phyloP scores from a whole-genome alignment of 2,888 invertebrate genomes.

The Mechanitis mazaeus region DNA sequence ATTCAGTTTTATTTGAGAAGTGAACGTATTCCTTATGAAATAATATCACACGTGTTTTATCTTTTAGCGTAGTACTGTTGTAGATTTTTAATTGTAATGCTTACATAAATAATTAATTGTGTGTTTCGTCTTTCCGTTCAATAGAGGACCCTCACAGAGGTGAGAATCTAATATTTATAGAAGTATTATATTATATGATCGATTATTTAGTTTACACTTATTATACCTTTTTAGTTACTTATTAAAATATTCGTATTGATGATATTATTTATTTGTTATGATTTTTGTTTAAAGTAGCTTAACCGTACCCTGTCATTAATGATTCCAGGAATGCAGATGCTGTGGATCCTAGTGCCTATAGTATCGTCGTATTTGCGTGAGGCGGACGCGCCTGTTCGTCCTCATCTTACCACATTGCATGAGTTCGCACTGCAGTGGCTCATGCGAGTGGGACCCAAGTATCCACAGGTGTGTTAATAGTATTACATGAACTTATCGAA shows the following conservation, averaged over 20 bases:
- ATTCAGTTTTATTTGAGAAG: too few relatives aligned
- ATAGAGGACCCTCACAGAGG: constrained; percentile 49
- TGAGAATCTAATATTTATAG: constrained; percentile 28
- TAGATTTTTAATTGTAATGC: neutral
- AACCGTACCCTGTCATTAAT: neutral
- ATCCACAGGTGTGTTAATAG: constrained; percentile 82
- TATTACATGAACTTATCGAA: too few relatives aligned
- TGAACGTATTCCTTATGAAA: too few relatives aligned
- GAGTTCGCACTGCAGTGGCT: constrained; percentile 93
- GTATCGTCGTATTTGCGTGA: constrained; percentile 90
- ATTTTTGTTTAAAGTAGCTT: neutral
- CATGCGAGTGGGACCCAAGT: constrained; percentile 93
- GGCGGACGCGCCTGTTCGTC: constrained; percentile 73
- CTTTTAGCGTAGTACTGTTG: neutral
- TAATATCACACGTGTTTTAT: neutral
- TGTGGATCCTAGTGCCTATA: constrained; percentile 92
- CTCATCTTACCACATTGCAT: constrained; percentile 84
- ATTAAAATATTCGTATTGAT: neutral
- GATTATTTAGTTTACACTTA: neutral
- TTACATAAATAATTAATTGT: constrained; percentile 8
- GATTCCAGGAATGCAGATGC: constrained; percentile 88
- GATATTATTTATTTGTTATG: neutral
- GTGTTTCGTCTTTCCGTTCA: constrained; percentile 30
- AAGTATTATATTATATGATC: neutral
- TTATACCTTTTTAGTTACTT: neutral